Conservation (phyloP, 2,113 vertebrate genomes). For the Aramus guarauna region DNA sequence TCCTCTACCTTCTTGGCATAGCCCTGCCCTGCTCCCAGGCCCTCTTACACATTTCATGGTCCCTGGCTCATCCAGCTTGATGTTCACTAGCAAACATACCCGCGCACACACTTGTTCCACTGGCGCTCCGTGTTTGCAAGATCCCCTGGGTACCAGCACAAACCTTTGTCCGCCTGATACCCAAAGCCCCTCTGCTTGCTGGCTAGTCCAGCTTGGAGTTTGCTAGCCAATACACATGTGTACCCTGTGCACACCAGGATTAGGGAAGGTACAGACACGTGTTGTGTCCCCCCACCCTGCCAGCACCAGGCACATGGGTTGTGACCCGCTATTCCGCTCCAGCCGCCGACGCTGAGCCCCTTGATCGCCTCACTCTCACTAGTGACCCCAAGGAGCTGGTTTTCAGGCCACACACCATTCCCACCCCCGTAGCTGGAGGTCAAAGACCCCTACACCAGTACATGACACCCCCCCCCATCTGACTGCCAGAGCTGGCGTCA, state of each 20-base stretch:
- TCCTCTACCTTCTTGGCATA: background rate
- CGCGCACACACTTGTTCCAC: background rate
- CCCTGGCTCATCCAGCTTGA: background rate
- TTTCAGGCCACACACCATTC: background rate
- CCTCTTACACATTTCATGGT: background rate
- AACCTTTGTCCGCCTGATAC: background rate
- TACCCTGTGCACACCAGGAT: too few species aligned
- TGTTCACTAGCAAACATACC: background rate
- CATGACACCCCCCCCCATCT: rapidly evolving
- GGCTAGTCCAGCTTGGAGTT: background rate
- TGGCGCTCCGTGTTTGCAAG: rapidly evolving
- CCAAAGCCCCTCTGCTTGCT: background rate
- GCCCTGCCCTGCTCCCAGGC: background rate
- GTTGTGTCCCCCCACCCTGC: background rate
- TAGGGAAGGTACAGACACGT: too few species aligned
- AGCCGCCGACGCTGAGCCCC: background rate
- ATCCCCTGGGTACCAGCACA: background rate
- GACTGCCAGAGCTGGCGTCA: background rate
- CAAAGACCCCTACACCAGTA: background rate
- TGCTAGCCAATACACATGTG: too few species aligned
- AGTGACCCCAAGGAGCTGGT: background rate
- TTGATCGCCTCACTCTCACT: rapidly evolving
- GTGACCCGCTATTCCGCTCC: background rate
- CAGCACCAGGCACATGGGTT: background rate
- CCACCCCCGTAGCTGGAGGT: background rate